Conservation (phyloP, 2,888 invertebrate genomes). For the Harpalus rufipes region DNA sequence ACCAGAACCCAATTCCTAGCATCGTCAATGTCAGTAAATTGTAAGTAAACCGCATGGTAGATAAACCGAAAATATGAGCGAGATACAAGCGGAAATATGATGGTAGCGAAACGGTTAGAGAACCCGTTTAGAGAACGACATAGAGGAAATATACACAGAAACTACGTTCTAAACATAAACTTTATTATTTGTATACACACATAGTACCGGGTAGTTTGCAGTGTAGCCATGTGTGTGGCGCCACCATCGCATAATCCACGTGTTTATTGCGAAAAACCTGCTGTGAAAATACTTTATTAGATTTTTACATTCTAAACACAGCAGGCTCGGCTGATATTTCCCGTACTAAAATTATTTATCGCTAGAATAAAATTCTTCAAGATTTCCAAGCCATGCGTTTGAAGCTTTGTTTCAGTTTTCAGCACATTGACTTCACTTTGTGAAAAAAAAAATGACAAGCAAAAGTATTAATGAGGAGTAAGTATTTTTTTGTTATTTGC, state of each 20-base stretch:
- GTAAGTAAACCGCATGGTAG: constrained; percentile 43
- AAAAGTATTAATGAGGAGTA: no score
- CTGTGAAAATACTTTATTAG: constrained; percentile 63
- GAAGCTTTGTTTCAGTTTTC: not conserved
- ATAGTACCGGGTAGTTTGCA: constrained; percentile 24
- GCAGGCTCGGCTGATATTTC: constrained; percentile 40
- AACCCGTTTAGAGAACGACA: constrained; percentile 56
- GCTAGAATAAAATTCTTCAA: constrained; percentile 33
- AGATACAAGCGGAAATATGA: constrained; percentile 61
- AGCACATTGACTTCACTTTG: not conserved
- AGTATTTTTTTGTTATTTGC: no score
- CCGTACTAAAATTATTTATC: constrained; percentile 48
- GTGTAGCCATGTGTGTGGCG: constrained; percentile 45
- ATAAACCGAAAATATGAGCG: constrained; percentile 51
- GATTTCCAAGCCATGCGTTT: not conserved
- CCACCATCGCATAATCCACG: constrained; percentile 60
- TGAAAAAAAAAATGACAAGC: not conserved
- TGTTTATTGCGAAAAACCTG: constrained; percentile 60
- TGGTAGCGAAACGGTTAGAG: constrained; percentile 50
- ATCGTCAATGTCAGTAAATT: constrained; percentile 52
- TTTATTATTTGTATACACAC: constrained; percentile 65
- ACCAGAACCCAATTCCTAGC: constrained; percentile 21
- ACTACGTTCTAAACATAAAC: constrained; percentile 63
- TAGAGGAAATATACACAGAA: constrained; percentile 64
- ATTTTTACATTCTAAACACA: constrained; percentile 62